Base-by-base conservation (phyloP, 2,888 invertebrate species). In the Diabrotica balteata region DNA sequence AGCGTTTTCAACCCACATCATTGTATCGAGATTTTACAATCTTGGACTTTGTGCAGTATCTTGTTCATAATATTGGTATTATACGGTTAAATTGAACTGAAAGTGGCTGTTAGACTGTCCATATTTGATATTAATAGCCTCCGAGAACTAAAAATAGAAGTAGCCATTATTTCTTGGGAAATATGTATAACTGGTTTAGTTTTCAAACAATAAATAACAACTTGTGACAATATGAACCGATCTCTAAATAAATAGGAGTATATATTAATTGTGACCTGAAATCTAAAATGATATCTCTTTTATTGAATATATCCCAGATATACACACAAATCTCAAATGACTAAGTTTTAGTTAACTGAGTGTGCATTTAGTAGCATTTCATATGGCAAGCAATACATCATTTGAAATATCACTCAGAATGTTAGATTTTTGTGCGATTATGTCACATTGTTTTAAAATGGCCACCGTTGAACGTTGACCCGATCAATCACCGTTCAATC, bases 141-240 rank as follows among this genome's bases (percentile, higher is more conserved):
- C 3, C 7, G 10, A 47, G 47, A 10, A 57, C 57, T 57, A 57
- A 57, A 57, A 45, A 57, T 57, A 57, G 57, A 57, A 57, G 10
- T 57, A 42, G 7, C 32, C 50, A 59, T 59, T 59, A 49, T 32
- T 59, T 47, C 46, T 47, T 46, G 45, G 22, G 10, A 47, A 47
- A 47, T 3, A 47, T 47, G 47, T 47, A 47, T 10, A 10, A 47
- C 47, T 47, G 47, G 47, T 47, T 47, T 47, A 47, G 47, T 47
- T 47, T 47, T 47, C 8, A 47, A 4, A 10, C 47, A 47, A 47
- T 47, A 47, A 47, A 10, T 9, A 47, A 47, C 8, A 32, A 32
- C 4, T 32, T 32, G 32, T 32, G 32, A 47, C 10, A 47, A 10
- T 47, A 8, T 47, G 47, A 8, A 47, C 4, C 8, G 47, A 47